Percentiles rank a stretch among this genome's conserved stretches.
phyloP scores from a whole-genome alignment of 2,113 vertebrate genomes.

The Archilochus colubris region DNA sequence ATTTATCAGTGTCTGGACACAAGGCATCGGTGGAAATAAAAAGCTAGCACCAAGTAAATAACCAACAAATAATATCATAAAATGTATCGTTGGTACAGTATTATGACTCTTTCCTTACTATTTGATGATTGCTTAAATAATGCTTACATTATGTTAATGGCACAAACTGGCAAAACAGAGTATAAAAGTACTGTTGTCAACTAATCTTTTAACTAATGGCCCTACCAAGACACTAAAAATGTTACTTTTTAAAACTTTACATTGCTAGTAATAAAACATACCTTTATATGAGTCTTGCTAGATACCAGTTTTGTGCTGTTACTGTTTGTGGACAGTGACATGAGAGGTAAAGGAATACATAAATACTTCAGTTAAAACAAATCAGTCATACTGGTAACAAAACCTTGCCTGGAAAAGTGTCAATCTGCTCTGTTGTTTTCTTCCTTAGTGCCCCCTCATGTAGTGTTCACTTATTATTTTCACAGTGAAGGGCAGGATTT shows the following conservation, averaged over 20 bases:
- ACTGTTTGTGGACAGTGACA: neutral
- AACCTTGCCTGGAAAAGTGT: neutral
- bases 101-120: neutral
- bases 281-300: neutral
- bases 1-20: constrained; percentile 23
- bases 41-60: constrained; percentile 57
- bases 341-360: neutral
- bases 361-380: neutral
- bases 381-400: neutral
- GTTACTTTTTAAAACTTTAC: neutral
- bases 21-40: constrained; percentile 56
- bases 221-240: neutral
- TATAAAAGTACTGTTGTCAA: neutral
- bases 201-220: neutral
- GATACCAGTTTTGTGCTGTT: constrained; percentile 1
- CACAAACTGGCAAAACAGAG: neutral
- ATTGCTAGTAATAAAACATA: neutral
- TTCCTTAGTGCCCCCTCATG: neutral
- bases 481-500: neutral
- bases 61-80: constrained; percentile 21
- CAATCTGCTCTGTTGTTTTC: neutral
- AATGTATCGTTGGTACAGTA: constrained; percentile 24
- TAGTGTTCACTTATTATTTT: neutral
- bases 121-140: constrained; percentile 1
- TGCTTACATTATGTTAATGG: neutral